Evolutionary conservation across 1,140 invertebrate genomes (phyloP).

Genomic region (Latrodectus geometricus): DNA sequence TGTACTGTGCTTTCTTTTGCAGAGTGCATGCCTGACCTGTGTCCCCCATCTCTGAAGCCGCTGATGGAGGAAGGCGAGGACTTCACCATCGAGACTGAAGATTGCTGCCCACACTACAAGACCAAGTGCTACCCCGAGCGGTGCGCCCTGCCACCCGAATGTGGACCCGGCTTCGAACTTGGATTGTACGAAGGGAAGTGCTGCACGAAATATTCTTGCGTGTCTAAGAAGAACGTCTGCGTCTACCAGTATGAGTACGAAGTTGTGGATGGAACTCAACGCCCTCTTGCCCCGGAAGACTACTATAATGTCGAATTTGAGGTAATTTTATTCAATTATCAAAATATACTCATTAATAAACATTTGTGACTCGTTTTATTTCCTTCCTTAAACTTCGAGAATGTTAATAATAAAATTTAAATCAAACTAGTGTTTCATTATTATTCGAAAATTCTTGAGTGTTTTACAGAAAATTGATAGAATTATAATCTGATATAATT

Average conservation of each 20-base stretch:
- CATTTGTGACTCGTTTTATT: too few species aligned
- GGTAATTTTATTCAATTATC: constrained; percentile 68
- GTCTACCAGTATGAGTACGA: constrained; percentile 72
- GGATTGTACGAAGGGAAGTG: constrained; percentile 72
- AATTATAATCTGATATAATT: too few species aligned
- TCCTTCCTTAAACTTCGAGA: too few species aligned
- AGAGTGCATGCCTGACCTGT: constrained; percentile 55
- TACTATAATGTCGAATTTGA: constrained; percentile 71
- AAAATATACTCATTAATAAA: too few species aligned
- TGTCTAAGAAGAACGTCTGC: constrained; percentile 78
- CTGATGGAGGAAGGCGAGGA: constrained; percentile 72
- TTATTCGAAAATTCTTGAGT: too few species aligned
- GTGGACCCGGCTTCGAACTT: constrained; percentile 74
- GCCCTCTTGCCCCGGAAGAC: constrained; percentile 11
- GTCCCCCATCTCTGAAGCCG: constrained; percentile 48
- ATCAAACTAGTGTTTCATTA: too few species aligned
- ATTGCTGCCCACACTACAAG: constrained; percentile 77
- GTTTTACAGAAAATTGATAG: too few species aligned
- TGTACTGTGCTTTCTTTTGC: neutral
- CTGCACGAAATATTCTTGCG: constrained; percentile 77
- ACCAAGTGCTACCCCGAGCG: constrained; percentile 74
- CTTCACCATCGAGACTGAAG: constrained; percentile 72
- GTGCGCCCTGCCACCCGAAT: constrained; percentile 74
- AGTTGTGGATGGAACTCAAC: constrained; percentile 31
- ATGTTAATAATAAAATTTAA: too few species aligned